Evolutionary conservation across 2,888 invertebrate species (phyloP).

Genomic region (Cataglyphis albicans): DNA sequence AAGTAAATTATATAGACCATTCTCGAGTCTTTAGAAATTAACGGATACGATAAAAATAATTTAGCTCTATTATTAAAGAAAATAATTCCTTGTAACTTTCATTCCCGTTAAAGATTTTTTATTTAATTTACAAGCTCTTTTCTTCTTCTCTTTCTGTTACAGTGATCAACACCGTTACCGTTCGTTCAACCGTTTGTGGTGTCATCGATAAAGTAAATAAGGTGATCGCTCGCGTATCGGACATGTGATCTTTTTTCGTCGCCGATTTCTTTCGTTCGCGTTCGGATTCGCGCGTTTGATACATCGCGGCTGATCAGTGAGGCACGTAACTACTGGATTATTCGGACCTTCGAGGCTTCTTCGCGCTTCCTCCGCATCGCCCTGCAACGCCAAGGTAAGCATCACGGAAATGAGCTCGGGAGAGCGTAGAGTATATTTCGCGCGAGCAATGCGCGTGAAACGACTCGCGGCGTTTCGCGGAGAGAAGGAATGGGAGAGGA

Average conservation of each 20-base stretch:
- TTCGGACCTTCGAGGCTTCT: constrained; percentile 17
- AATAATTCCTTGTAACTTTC: neutral
- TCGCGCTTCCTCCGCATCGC: neutral
- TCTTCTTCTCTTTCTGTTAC: constrained; percentile 11
- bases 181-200: neutral
- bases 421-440: constrained; percentile 45
- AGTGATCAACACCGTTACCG: constrained; percentile 2
- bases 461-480: constrained; percentile 48
- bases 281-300: constrained; percentile 12
- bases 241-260: neutral
- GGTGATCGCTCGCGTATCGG: neutral
- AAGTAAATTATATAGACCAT: neutral
- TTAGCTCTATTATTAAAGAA: neutral
- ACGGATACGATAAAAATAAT: neutral
- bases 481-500: neutral
- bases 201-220: neutral
- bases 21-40: neutral
- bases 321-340: neutral
- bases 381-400: constrained; percentile 34
- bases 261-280: neutral
- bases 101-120: neutral
- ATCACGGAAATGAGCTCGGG: constrained; percentile 41
- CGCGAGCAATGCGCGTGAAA: constrained; percentile 54
- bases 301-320: constrained; percentile 11
- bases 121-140: neutral